Evolutionary conservation across 2,888 invertebrate genomes (phyloP), one percentile per base, ranked within the genome.

Genomic region (Crocallis elinguaria): DNA sequence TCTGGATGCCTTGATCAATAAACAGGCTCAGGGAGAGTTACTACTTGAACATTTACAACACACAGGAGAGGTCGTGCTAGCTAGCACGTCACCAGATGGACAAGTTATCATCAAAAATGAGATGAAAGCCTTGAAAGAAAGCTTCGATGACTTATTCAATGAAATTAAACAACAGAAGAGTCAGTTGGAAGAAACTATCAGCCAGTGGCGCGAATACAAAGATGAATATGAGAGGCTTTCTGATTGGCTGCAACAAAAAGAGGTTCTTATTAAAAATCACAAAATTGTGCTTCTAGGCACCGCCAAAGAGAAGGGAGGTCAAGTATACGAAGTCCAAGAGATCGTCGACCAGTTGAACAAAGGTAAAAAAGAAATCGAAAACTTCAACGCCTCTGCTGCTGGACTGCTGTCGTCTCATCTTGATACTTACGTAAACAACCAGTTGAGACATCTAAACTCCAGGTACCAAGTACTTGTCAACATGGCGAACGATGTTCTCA

Each of bases 181-280:
- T 64, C 95, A 96, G 76, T 81, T 98, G 13, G 97, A 97, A 85
- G 93, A 94, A 1, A 96, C 95, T 2, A 94, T 97, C 53, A 93
- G 93, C 44, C 96, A 97, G 73, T 97, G 97, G 96, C 93, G 97
- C 48, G 96, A 97, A 57, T 98, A 96, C 86, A 98, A 98, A 82
- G 98, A 98, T 74, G 98, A 98, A 82, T 97, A 96, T 74, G 98
- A 98, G 79, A 93, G 96, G 55, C 86, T 98, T 11, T 97, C 97
- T 42, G 98, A 98, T 79, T 98, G 98, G 98, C 83, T 98, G 21
- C 98, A 98, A 73, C 97, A 98, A 80, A 96, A 96, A 72, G 97
- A 98, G 70, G 97, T 97, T 69, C 93, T 97, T 6, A 95, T 97
- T 8, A 98, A 98, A 79, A 96, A 97, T 49, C 96, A 98, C 70